Conservation (phyloP, 2,888 invertebrate genomes). For the Steromphala cineraria region DNA sequence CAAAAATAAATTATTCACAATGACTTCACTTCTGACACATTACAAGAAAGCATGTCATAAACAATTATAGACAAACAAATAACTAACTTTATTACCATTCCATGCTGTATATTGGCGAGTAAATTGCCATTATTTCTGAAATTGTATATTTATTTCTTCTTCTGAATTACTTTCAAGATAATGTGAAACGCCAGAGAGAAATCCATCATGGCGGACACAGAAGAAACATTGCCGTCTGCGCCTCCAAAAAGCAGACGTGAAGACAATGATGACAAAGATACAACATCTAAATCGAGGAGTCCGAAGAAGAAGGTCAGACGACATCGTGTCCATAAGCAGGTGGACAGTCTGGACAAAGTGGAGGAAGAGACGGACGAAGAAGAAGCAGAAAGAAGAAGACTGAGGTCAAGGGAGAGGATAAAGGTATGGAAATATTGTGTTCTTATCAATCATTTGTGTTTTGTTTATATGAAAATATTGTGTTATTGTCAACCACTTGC, state of each 20-base stretch:
- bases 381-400: background rate
- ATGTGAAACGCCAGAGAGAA: background rate
- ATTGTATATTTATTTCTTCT: no score
- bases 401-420: background rate
- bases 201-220: background rate
- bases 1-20: no score
- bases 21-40: no score
- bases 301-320: background rate
- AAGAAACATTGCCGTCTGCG: background rate
- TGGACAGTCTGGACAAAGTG: background rate
- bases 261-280: background rate
- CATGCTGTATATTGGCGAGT: no score
- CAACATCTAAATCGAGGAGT: background rate
- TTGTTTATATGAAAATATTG: no score
- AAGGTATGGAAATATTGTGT: background rate
- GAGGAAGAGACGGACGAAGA: background rate
- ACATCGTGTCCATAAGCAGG: background rate
- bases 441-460: no score
- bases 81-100: no score
- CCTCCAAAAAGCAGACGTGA: background rate
- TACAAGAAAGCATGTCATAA: no score
- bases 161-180: no score
- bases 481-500: no score
- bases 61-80: no score
- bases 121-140: no score